Evolutionary conservation across 1,140 invertebrate genomes (phyloP), one percentile per base, ranked within the genome.

Genomic region (Drosophila serrata): DNA sequence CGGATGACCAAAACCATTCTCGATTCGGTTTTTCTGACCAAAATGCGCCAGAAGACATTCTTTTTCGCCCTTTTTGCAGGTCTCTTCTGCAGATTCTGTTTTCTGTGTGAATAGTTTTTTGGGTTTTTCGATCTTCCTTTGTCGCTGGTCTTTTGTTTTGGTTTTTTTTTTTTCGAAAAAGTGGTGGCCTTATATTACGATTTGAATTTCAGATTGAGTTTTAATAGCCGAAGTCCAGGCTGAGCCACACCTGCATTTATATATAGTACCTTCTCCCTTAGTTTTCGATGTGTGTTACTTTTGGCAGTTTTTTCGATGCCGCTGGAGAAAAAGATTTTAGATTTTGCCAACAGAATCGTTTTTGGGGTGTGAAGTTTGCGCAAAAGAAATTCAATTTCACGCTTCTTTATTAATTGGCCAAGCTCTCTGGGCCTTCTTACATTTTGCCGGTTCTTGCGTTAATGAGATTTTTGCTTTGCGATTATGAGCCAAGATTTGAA

Each of bases 201-300:
- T 91, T 91, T 91, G 87, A 91, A 91, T 87, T 91, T 91, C 87
- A 91, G 87, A 91, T 91, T 91, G 87, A 82, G 87, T 91, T 91
- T 91, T 91, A 91, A 91, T 91, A 87, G 87, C 87, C 87, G 68
- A 55, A 31, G 46, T 61, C 56, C 77, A 51, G 51, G 45, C 24
- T 39, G n/a, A 82, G 43, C 84, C 85, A 91, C 87, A 91, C 87
- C 82, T 91, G 87, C 87, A 86, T 81, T 68, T 68, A 37, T 55
- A 37, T 55, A 24, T n/a, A 15, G 49, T 6, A 48, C 57, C 42
- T 33, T 48, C 51, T 17, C 51, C 57, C 35, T 69, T 51, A 11
- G n/a, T 37, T n/a, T 48, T 17, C 5, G 29, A 27, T 65, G 76
- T 39, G 31, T 73, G 79, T 82, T 75, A 65, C 75, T 79, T 79